A percentile compares a stretch with the other conserved stretches of the same genome.
Conservation (phyloP, 2,797 vertebrate genomes). For the Sylvilagus floridanus region DNA sequence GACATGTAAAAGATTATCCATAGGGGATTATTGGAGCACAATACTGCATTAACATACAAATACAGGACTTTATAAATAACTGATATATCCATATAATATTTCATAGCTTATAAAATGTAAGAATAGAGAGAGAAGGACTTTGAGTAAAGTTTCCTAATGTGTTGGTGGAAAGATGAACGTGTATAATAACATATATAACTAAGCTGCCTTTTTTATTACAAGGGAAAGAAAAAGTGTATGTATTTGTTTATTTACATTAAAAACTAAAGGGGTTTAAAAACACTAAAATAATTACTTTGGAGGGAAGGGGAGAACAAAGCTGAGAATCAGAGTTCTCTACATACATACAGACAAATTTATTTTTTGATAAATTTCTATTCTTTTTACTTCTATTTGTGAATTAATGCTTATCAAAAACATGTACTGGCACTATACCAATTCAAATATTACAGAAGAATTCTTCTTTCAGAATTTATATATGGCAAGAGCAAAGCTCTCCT, state of each 20-base stretch:
- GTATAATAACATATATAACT: not conserved
- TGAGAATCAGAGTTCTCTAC: not conserved
- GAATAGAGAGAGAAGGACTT: not conserved
- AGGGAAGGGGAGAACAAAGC: not conserved
- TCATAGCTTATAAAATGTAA: not conserved
- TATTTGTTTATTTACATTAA: slow-evolving; percentile 2
- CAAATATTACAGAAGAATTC: not conserved
- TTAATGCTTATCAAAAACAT: slow-evolving; percentile 10
- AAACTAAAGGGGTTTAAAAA: not conserved
- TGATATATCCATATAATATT: not conserved
- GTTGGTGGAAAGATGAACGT: not conserved
- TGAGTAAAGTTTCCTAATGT: not conserved
- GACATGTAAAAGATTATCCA: not conserved
- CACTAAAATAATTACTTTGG: not conserved
- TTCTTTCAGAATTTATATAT: not conserved
- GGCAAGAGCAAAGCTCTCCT: slow-evolving; percentile 17
- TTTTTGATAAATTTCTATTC: slow-evolving; percentile 12
- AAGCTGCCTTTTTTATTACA: not conserved
- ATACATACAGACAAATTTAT: not conserved
- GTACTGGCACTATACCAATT: not conserved
- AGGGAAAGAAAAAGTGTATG: not conserved
- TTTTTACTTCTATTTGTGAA: slow-evolving; percentile 28
- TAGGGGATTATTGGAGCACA: not conserved
- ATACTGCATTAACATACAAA: not conserved
- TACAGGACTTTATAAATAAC: not conserved